Evolutionary conservation across 2,113 vertebrate genomes (phyloP), one percentile per base, ranked within the genome.

Genomic region (Oostethus manadensis): DNA sequence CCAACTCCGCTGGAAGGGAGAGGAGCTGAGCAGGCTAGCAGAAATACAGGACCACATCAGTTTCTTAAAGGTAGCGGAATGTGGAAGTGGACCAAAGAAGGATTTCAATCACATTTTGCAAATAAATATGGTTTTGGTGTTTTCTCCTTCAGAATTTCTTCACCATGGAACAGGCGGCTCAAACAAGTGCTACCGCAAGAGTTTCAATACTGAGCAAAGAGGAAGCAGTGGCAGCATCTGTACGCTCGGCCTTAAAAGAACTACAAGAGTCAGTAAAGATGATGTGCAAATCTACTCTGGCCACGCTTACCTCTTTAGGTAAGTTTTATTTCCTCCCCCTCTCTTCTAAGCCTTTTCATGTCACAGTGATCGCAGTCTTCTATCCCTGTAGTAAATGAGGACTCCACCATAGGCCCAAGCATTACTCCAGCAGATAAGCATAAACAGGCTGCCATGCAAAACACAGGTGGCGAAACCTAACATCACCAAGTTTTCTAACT

Each of bases 21-120:
- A 86, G 5, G 87, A 89, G 68, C 67, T 90, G 53, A 68, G 21
- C 61, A 62, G 57, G 43, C 68, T 90, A 58, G 65, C 71, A 0
- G 49, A 58, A 29, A 84, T 81, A 62, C 75, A 87, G 56, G 87
- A 91, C 45, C 15, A 81, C 40, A 13, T 83, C 60, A 70, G 67
- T 47, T 90, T 90, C 45, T 58, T 89, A 50, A 88, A 87, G 74
- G 90, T 90, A 78, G 53, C 20, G 1, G 6, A 14, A 4, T 18
- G 20, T 15, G 38, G 23, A 51, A 9, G 47, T 6, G 9, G 10
- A 6, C 4, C 5, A 7, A 33, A 33, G 11, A 15, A 3, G 5
- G 0, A 10, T 47, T 67, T 50, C 1, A 16, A 10, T 58, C 10
- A 17, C 14, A 17, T 48, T 21, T 51, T 13, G 10, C 16, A 21